A percentile compares a stretch with the other conserved stretches of the same genome.
Conservation (phyloP, 2,797 vertebrate genomes). For the Pipistrellus kuhlii region DNA sequence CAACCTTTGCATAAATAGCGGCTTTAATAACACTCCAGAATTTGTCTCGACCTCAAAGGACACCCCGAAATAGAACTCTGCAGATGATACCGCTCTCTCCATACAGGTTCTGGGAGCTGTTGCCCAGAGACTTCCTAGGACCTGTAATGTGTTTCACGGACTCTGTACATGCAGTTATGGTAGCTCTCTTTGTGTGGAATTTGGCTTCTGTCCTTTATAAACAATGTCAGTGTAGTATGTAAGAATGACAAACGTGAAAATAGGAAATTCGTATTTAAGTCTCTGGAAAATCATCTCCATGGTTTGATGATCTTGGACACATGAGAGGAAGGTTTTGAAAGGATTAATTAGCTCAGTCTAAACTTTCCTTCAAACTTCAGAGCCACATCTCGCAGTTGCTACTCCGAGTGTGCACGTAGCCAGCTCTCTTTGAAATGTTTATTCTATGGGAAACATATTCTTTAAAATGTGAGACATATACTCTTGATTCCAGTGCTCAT, state of each 20-base stretch:
- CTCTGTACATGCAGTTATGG: background rate
- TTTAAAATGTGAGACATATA: background rate
- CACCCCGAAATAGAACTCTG: conserved; percentile 53
- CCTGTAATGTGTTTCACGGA: conserved; percentile 34
- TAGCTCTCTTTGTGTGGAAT: conserved; percentile 9
- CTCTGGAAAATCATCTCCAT: conserved; percentile 37
- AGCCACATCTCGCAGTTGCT: background rate
- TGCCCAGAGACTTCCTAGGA: conserved; percentile 27
- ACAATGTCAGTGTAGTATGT: conserved; percentile 49
- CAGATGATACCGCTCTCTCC: background rate
- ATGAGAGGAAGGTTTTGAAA: conserved; percentile 43
- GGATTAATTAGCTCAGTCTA: conserved; percentile 50
- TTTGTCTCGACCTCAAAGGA: conserved; percentile 69
- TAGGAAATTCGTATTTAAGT: conserved; percentile 58
- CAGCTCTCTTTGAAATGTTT: background rate
- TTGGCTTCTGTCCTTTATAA: conserved; percentile 59
- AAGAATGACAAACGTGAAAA: conserved; percentile 65
- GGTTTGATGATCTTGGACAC: conserved; percentile 51
- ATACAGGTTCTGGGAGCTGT: background rate
- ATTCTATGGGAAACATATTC: background rate
- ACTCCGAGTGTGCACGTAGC: background rate
- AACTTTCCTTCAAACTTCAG: conserved; percentile 41
- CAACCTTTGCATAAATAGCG: conserved; percentile 53
- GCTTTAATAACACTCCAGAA: conserved; percentile 73
- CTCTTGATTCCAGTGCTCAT: background rate